Evolutionary conservation across 2,113 vertebrate genomes (phyloP), one percentile per base, ranked within the genome.

Genomic region (Coreoperca whiteheadi): DNA sequence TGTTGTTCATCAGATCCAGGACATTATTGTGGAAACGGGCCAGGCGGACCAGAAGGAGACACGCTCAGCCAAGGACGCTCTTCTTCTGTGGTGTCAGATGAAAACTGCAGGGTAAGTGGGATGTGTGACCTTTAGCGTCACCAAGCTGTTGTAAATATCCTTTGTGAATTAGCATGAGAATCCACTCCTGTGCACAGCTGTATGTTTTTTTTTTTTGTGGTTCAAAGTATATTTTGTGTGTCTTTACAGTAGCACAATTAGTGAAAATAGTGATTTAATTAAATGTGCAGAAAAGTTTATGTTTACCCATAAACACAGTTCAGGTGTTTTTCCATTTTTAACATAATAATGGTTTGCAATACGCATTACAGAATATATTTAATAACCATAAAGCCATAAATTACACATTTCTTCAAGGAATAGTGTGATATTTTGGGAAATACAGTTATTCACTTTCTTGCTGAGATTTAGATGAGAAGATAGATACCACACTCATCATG

Each of bases 21-120:
- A 96, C 93, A 96, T 96, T 34, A 77, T 96, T 12, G 94, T 96
- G 89, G 95, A 96, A 90, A 95, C 94, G 34, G 95, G 94, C 81
- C 91, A 93, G 85, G 94, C 91, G 0, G 95, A 96, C 93, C 89
- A 95, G 90, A 95, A 93, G 90, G 92, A 96, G 90, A 96, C 95
- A 0, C 94, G 92, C 84, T 96, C 95, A 14, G 95, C 95, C 81
- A 96, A 96, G 87, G 95, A 96, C 16, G 95, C 95, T 85, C 92
- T 96, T 87, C 93, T 96, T 83, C 93, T 96, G 78, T 96, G 95
- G 95, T 96, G 95, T 88, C 95, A 96, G 89, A 96, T 96, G 95
- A 96, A 96, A 88, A 96, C 95, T 4, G 93, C 95, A 5, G 95
- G 95, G 95, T 96, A 88, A 91, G 92, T 79, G 86, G 57, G 64